These are phyloP conservation scores for Acrocephalus arundinaceus DNA, from an alignment of 2,113 vertebrate genomes.

Conservation along the genomic window DNA sequence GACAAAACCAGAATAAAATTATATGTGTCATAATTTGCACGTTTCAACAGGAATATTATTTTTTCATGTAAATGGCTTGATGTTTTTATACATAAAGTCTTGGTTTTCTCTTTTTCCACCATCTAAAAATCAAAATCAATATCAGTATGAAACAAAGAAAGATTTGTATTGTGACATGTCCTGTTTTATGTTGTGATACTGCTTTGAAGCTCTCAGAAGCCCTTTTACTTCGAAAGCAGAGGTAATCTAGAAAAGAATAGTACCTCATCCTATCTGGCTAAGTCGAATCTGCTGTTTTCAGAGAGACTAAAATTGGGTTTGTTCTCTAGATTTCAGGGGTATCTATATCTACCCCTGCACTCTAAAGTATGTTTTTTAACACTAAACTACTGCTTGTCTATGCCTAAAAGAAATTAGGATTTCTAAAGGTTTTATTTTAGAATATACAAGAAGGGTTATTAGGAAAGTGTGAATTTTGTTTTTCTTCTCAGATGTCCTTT, in stretches of 20 bases:
- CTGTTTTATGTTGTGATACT: slow-evolving; percentile 40
- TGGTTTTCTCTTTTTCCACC: background rate
- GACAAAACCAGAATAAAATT: slow-evolving; percentile 1
- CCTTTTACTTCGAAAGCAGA: slow-evolving; percentile 43
- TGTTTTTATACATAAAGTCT: background rate
- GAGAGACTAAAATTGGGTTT: slow-evolving; percentile 33
- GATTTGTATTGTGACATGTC: slow-evolving; percentile 37
- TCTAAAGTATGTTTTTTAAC: background rate
- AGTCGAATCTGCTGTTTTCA: slow-evolving; percentile 52
- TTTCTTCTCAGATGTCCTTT: background rate
- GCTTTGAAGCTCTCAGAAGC: slow-evolving; percentile 49
- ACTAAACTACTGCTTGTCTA: background rate
- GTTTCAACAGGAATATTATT: background rate
- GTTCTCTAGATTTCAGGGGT: slow-evolving; percentile 14
- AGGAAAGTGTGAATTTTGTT: background rate
- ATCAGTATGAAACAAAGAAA: slow-evolving; percentile 33
- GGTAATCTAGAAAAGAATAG: slow-evolving; percentile 41
- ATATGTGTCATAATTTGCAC: background rate
- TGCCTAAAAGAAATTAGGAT: background rate
- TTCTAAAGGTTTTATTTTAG: slow-evolving; percentile 11
- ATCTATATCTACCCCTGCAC: background rate
- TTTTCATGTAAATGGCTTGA: background rate
- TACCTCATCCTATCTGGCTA: background rate
- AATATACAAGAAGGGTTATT: background rate
- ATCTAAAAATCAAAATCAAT: slow-evolving; percentile 38